Base-by-base conservation (phyloP, 2,113 vertebrate genomes). In the Herpailurus yagouaroundi region DNA sequence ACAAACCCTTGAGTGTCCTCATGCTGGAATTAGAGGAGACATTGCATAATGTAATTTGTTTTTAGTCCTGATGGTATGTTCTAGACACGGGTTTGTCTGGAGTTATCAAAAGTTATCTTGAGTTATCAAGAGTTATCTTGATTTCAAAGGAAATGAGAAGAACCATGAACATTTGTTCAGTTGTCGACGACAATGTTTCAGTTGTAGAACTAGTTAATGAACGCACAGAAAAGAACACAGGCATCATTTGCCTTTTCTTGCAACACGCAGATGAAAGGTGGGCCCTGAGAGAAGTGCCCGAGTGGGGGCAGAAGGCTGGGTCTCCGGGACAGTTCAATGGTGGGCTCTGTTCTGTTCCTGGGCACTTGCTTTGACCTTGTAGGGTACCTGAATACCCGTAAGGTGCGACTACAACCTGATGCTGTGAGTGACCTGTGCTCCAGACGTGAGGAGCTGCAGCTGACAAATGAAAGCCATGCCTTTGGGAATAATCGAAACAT, bases 11-110 rank as follows among this genome's bases (percentile, higher is more conserved):
- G 48, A 16, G n/a, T 7, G 7, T 76, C 92, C 88, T 87, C 31
- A 23, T 0, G n/a, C 41, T 66, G 66, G 29, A 60, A 3, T 14
- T 60, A 69, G 33, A 50, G 52, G 38, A 63, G 21, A n/a, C 3
- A 0, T 1, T 60, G 69, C 4, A 0, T 38, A 63, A 68, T 12
- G n/a, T 0, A 0, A 0, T 25, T 31, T 15, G 16, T 25, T 36
- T 60, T 69, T 29, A n/a, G 94, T 76, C n/a, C 45, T 48, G 36
- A 33, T 33, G 7, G 41, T 31, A 1, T 50, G 57, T 19, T 91
- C 64, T 57, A 80, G 84, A 74, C 64, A 31, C 13, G 5, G 55
- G 45, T 45, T 45, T 45, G 45, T 45, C 45, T 50, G 33, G 41
- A n/a, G 41, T 80, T 89, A 29, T 27, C 38, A 48, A 71, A n/a